Evolutionary conservation across 2,113 vertebrate species (phyloP).

Genomic region (Thermophis baileyi): DNA sequence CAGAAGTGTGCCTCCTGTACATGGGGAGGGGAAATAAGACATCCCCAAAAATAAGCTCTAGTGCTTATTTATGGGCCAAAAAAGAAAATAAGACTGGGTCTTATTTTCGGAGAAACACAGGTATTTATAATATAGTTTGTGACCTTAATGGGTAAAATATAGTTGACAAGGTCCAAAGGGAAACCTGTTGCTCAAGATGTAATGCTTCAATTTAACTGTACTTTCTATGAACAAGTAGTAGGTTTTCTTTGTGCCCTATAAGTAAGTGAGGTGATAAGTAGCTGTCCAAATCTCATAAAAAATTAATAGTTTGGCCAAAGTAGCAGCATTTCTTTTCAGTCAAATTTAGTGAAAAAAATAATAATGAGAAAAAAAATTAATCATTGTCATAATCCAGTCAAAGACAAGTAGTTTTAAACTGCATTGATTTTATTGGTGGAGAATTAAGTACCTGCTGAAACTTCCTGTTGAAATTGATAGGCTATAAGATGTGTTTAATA

Average conservation of each 20-base stretch:
- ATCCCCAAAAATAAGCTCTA: too few species aligned
- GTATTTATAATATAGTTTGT: slow-evolving; percentile 20
- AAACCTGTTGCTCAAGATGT: background rate
- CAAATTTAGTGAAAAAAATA: background rate
- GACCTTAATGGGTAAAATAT: slow-evolving; percentile 1
- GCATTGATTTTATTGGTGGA: background rate
- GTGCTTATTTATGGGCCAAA: too few species aligned
- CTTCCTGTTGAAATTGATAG: background rate
- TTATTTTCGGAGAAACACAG: too few species aligned
- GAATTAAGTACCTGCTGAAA: background rate
- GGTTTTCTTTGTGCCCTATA: background rate
- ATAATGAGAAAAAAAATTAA: background rate
- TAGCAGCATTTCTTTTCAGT: background rate
- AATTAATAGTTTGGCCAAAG: background rate
- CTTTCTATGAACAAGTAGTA: background rate
- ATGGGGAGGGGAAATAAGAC: too few species aligned
- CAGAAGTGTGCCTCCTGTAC: too few species aligned
- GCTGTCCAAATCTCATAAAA: background rate
- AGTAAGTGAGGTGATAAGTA: background rate
- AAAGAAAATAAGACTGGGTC: too few species aligned
- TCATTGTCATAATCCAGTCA: background rate
- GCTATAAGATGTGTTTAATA: background rate
- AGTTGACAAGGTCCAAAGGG: background rate
- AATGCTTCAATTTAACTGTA: background rate
- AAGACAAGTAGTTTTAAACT: background rate